Percentiles rank a stretch among this genome's conserved stretches.
Conservation (phyloP, 2,888 invertebrate genomes). For the Scaptomyza tumidula region DNA sequence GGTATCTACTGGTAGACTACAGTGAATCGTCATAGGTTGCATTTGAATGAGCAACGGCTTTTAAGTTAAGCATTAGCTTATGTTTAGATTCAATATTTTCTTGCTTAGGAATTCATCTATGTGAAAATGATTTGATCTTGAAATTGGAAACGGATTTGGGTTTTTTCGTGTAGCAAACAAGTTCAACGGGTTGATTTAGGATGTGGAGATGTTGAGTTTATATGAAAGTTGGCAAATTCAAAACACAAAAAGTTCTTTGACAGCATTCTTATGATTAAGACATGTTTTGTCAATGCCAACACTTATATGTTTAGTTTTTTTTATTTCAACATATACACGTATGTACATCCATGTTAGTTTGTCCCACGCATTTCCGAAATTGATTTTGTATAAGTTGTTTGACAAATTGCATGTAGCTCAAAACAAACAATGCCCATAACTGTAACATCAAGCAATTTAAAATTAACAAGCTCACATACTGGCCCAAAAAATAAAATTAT, state of each 20-base stretch:
- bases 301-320: conserved; percentile 23
- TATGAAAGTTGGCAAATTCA: conserved; percentile 70
- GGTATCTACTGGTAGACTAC: too few relatives aligned
- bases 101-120: conserved; percentile 41
- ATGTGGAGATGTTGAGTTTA: conserved; percentile 41
- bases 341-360: conserved; percentile 16
- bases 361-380: conserved; percentile 48
- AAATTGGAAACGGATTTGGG: conserved; percentile 52
- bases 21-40: not conserved
- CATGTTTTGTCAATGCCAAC: conserved; percentile 29
- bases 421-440: conserved; percentile 60
- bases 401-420: conserved; percentile 69
- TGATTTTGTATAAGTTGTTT: conserved; percentile 49
- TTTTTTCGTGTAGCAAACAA: conserved; percentile 51
- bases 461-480: conserved; percentile 66
- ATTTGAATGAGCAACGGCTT: conserved; percentile 5
- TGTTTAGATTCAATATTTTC: conserved; percentile 44
- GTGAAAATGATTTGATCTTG: conserved; percentile 55
- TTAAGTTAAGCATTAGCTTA: conserved; percentile 10
- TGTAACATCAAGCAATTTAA: conserved; percentile 64
- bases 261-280: conserved; percentile 35
- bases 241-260: conserved; percentile 54
- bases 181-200: conserved; percentile 64
- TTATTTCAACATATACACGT: conserved; percentile 24
- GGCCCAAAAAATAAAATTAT: conserved; percentile 53